These are phyloP conservation scores for Caenorhabditis zanzibari DNA, from an alignment of 2,888 invertebrate genomes.

Conservation along the genomic window DNA sequence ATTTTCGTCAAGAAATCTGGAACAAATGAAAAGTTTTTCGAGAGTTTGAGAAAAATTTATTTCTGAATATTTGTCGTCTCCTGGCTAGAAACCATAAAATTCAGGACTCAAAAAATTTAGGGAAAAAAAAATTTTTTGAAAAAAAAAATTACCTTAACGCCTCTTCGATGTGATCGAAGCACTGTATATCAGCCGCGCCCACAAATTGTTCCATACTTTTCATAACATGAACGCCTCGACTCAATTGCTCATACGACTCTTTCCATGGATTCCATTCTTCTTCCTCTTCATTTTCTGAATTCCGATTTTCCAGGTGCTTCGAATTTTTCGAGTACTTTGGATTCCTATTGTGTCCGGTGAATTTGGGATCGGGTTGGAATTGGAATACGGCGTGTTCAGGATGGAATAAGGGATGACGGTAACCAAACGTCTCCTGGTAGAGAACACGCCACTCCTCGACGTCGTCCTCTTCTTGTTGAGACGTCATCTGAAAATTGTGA, in stretches of 20 bases:
- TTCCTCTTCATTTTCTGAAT: constrained; percentile 23
- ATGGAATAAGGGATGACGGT: constrained; percentile 95
- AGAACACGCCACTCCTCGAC: constrained; percentile 93
- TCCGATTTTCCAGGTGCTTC: constrained; percentile 65
- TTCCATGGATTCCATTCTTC: constrained; percentile 93
- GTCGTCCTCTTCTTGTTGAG: constrained; percentile 86
- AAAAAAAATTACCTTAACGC: constrained; percentile 72
- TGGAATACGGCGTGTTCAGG: constrained; percentile 92
- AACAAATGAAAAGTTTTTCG: no score
- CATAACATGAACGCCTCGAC: constrained; percentile 82
- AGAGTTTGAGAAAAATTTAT: no score
- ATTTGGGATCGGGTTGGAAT: constrained; percentile 88
- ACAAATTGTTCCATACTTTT: constrained; percentile 70
- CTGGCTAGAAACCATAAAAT: no score
- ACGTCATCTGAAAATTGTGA: constrained; percentile 27
- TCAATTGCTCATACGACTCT: constrained; percentile 94
- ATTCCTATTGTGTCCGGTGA: constrained; percentile 19
- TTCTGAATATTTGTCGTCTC: no score
- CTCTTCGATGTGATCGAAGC: constrained; percentile 79
- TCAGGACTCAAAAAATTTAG: no score
- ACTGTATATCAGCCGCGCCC: constrained; percentile 77
- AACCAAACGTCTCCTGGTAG: constrained; percentile 96
- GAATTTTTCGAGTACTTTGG: constrained; percentile 80
- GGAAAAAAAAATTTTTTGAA: neutral
- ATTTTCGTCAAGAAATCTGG: constrained; percentile 66